Evolutionary conservation across 1,140 invertebrate species (phyloP), one percentile per base, ranked within the genome.

Genomic region (Pseudobourletiella spinata): DNA sequence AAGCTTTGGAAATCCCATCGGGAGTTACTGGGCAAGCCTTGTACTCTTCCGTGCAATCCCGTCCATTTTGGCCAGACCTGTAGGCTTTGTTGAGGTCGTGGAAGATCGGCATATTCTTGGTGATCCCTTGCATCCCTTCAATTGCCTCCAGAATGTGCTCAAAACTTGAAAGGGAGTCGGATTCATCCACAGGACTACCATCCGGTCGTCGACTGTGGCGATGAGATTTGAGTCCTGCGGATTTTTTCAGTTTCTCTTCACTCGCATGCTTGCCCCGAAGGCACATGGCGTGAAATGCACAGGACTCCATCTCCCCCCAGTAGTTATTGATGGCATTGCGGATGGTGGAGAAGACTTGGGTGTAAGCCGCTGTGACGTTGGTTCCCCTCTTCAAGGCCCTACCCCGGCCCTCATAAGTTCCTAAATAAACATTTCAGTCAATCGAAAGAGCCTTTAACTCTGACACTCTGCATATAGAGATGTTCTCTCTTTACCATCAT

Each of bases 61-160:
- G 3, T n/a, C 59, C 59, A 18, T 35, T 24, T 24, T 61, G 25
- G 3, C 59, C 59, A 20, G 24, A 20, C 55, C 26, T 30, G 30
- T 56, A 65, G 1, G 63, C 63, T 18, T 59, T 44, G 22, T 61
- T 50, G 14, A 65, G 42, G 2, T 56, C 16, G 6, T 54, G 39
- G 26, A 65, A 56, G 8, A 51, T 26, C 16, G 57, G 63, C 3
- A 55, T 32, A 14, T 60, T 32, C 39, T 20, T 26, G 3, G 57
- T 59, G n/a, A 43, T 54, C 6, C 48, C 51, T 1, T 56, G 30
- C 11, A 61, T 57, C 15, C 58, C 63, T 16, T 60, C 18, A 2
- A 61, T 2, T 1, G 63, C 58, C 25, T 65, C 63, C 14, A 65
- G 51, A 15, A 65, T 22, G n/a, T 65, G 63, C 2, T 65, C 63